Evolutionary conservation across 2,113 vertebrate genomes (phyloP).

Genomic region (Formicarius rufipectus): DNA sequence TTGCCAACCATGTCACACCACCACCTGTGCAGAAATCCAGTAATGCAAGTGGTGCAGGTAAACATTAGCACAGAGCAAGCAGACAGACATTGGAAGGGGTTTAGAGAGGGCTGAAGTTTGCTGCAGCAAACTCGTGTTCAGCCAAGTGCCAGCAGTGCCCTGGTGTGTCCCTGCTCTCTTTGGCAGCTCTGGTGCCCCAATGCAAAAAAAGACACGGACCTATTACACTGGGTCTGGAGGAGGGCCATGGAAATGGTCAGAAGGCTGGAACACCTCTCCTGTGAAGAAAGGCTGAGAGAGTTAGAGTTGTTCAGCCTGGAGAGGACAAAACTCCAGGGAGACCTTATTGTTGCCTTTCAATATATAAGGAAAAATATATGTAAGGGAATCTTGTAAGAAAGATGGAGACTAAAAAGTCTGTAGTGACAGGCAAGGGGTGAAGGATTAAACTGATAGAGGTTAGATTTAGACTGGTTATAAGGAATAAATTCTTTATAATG

Average conservation of each 20-base stretch:
- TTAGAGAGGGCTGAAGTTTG: neutral
- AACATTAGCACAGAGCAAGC: neutral
- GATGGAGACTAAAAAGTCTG: neutral
- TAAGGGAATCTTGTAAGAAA: neutral
- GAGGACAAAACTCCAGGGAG: neutral
- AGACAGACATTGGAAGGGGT: neutral
- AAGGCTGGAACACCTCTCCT: neutral
- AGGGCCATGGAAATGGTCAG: neutral
- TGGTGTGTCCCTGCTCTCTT: neutral
- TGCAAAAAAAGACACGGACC: neutral
- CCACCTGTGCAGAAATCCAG: conserved; percentile 74
- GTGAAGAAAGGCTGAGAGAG: neutral
- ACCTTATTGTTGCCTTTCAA: neutral
- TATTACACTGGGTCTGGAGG: neutral
- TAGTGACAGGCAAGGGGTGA: neutral
- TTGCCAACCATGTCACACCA: conserved; percentile 78
- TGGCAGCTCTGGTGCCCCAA: neutral
- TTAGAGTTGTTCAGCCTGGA: neutral
- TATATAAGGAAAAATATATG: no score
- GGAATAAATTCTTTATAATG: neutral
- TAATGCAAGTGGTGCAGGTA: conserved; percentile 76
- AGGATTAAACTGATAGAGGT: neutral
- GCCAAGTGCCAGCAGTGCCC: neutral
- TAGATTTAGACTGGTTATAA: neutral
- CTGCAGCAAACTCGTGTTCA: neutral